Base-by-base conservation (phyloP, 2,797 vertebrate genomes). In the Hyperoplus lanceolatus region DNA sequence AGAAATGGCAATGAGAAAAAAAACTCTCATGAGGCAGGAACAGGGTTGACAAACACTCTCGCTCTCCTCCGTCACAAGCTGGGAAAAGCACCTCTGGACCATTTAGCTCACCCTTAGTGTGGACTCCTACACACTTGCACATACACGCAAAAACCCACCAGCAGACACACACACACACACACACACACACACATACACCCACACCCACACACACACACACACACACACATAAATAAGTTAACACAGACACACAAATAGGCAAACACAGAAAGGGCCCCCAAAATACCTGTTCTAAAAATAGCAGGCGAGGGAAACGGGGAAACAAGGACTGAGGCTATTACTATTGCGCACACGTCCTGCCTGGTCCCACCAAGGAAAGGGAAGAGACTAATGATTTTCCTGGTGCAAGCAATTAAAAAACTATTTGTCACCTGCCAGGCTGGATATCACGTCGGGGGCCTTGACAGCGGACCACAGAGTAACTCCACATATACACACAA, bases 341-440 rank as follows among this genome's bases (percentile, higher is more conserved):
- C 94, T 94, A 96, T 95, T 96, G 93, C 82, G 36, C 80, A 86
- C 95, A 96, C 93, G 93, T 95, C 91, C 91, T 69, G 88, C 89
- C 75, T 71, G 60, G 88, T 93, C 93, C 92, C 89, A 94, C 93
- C 93, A 94, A 91, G 94, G 90, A 94, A 95, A 93, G 90, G 92
- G 93, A 91, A 93, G 94, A 96, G 94, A 96, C 95, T 96, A 96
- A 97, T 95, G 93, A 92, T 95, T 97, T 96, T 96, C 94, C 95
- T 95, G 95, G 95, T 96, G 82, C 90, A 96, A 95, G 96, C 95
- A 97, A 98, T 97, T 97, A 97, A 97, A 96, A 97, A 97, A 96
- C 93, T 94, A 96, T 97, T 97, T 96, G 96, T 96, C 96, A 96
- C 96, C 95, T 94, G 90, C 95, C 90, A 89, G 91, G 95, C 93